Base-by-base conservation (phyloP, 1,140 invertebrate species). In the Brachionus rubens region DNA sequence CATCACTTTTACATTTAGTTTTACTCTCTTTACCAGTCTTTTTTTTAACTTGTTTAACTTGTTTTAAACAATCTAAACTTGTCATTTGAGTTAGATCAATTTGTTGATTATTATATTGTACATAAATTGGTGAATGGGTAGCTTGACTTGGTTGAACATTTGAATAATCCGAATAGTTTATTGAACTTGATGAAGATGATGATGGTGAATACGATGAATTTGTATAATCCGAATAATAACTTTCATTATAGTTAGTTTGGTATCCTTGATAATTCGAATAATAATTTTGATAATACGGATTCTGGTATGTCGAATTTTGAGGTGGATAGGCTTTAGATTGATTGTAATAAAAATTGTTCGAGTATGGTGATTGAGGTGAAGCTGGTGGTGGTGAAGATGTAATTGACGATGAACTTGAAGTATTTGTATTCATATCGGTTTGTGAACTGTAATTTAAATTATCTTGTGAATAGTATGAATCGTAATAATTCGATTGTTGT, bases 141-240 rank as follows among this genome's bases (percentile, higher is more conserved):
- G 30, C n/a, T 36, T 59, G 54, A 6, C 28, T 19, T 21, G 12
- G 33, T 21, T 10, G 14, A 3, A 59, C 28, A 7, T 36, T 59
- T 10, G 54, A 59, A 41, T 59, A 59, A 19, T 59, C 54, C 4
- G 28, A 16, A 2, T 59, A 59, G 1, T 59, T 59, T n/a, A 59
- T 24, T 12, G 59, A 65, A 43, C 19, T 24, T 24, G 59, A 65
- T 9, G 36, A 43, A 7, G 40, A 65, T 24, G 19, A 24, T 12
- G 59, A 65, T 21, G 59, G 59, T 3, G 59, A 65, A 36, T 65
- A 65, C 24, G 59, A 65, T 10, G 59, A 65, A 24, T 65, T 41
- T 19, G 59, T 26, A 24, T 41, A 65, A 43, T 65, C 59, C 14
- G 59, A 65, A 46, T 65, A 65, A 24, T 65, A 65, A 14, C 40